Base-by-base conservation (phyloP, 2,113 vertebrate genomes). In the Tyrannus savana region DNA sequence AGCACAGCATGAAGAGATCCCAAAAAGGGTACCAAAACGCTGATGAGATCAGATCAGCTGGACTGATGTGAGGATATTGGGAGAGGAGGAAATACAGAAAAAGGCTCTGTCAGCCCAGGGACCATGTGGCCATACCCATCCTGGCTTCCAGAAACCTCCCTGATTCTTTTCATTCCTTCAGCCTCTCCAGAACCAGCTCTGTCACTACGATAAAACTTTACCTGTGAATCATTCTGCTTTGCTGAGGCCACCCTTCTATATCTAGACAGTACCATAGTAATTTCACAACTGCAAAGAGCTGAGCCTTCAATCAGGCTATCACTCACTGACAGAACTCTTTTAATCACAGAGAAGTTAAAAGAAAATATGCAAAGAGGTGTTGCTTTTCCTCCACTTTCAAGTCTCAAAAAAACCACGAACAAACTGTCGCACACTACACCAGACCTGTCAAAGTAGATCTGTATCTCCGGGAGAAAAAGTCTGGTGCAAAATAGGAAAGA, bases 321-420 rank as follows among this genome's bases (percentile, higher is more conserved):
- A 87, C 66, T 95, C 56, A 66, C 58, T 84, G 76, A 33, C 83
- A 87, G 18, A 90, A 80, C 53, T 55, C 63, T 24, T 86, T 95
- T 91, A 66, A 92, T 90, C 89, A 95, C 50, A 72, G 87, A 19
- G 64, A 89, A 91, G 59, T 96, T 96, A 87, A 94, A 94, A 80
- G 87, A 46, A 69, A 92, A 90, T 85, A 94, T 81, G 80, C 69
- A 96, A 92, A 95, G 73, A 89, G 37, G 27, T 72, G 62, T 84
- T 9, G 71, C 63, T 49, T 94, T 83, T 89, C 25, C 52, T 94
- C 16, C 27, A 74, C 82, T 95, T 95, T 92, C 87, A 96, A 94
- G 73, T 85, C 55, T 74, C 31, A 84, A 84, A 81, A 81, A 67
- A 94, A 90, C 59, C 58, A 91, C 15, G 67, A 92, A 64, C 39